These are phyloP conservation scores for Myiozetetes cayanensis DNA, from an alignment of 2,113 vertebrate species.

Conservation along the genomic window DNA sequence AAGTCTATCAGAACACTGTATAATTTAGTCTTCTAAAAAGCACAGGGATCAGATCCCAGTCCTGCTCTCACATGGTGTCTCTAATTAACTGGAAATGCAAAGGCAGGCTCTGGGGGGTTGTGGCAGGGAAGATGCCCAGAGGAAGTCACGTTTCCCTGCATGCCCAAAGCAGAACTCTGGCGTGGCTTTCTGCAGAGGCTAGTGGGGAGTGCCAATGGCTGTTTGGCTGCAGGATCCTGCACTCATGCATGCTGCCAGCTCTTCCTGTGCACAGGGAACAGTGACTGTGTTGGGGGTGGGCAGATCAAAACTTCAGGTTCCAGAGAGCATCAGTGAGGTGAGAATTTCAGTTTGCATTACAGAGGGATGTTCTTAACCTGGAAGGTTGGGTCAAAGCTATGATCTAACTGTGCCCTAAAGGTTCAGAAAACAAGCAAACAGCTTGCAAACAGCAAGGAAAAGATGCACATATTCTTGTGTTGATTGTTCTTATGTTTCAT, in stretches of 20 bases:
- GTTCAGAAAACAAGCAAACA: not conserved
- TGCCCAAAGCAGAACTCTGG: not conserved
- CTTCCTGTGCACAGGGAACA: not conserved
- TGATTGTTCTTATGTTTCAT: not conserved
- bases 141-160: not conserved
- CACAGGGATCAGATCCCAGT: not conserved
- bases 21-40: not conserved
- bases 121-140: not conserved
- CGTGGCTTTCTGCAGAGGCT: not conserved
- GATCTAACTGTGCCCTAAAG: not conserved
- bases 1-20: not conserved
- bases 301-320: not conserved
- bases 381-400: not conserved
- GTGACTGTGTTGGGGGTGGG: not conserved
- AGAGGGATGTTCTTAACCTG: not conserved
- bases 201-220: not conserved
- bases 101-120: not conserved
- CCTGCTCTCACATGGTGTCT: not conserved
- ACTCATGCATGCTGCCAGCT: accelerated
- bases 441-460: not conserved
- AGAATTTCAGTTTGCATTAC: not conserved
- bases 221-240: not conserved
- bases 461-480: not conserved
- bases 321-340: not conserved
- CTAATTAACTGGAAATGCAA: not conserved